Evolutionary conservation across 2,113 vertebrate species (phyloP), one percentile per base, ranked within the genome.

Genomic region (Pseudopodoces humilis): DNA sequence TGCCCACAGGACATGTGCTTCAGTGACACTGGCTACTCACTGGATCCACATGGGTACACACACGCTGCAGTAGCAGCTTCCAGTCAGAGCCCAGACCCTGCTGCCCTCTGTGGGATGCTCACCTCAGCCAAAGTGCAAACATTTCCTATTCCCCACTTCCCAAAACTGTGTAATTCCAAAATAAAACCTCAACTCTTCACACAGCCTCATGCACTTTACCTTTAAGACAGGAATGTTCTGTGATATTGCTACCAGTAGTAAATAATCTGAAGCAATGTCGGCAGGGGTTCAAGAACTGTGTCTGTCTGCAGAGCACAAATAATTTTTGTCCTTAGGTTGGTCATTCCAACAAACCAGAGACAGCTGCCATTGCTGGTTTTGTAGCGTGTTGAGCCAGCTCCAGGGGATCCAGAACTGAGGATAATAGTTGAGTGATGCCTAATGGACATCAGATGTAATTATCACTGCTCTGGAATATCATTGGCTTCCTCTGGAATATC

Each of bases 31-130:
- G 46, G 28, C 10, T 23, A 15, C 9, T 47, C 15, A 13, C 28
- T 2, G 2, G 41, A 53, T 21, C 7, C 7, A 4, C 46, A 8
- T 19, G 15, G 35, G 6, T 16, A 31, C 17, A 65, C 19, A 21
- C 6, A 56, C 25, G 23, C 16, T 44, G 39, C 53, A 88, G 35
- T 9, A 71, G n/a, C 41, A 60, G 27, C 67, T 94, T 56, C 50
- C 24, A 72, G 81, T n/a, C 19, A 47, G 18, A 83, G 24, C 37
- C 19, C 18, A 11, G 8, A 10, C 8, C 0, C 0, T 77, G 27
- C 25, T 70, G 16, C 15, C 49, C 11, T 43, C 30, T 47, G 0
- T 30, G 27, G 53, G 83, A 47, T n/a, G 16, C 52, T 58, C 33
- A 35, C 7, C 23, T 68, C 39, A 50, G 60, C 10, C 60, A 70